Conservation (phyloP, 2,888 invertebrate species). For the Synanthedon formicaeformis region DNA sequence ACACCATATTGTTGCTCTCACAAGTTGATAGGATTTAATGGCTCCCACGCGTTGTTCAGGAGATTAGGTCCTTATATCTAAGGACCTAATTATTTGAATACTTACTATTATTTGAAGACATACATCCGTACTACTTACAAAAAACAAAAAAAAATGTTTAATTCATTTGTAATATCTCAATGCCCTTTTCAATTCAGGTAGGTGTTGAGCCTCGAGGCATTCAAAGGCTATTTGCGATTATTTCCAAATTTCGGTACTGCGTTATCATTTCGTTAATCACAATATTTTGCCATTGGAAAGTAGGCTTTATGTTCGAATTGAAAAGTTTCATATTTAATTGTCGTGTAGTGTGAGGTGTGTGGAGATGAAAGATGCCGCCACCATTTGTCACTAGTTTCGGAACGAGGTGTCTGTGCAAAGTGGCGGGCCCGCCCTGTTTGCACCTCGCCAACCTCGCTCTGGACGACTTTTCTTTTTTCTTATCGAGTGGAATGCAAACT, state of each 20-base stretch:
- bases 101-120: too few relatives aligned
- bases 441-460: slow-evolving; percentile 28
- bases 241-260: slow-evolving; percentile 63
- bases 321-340: slow-evolving; percentile 20
- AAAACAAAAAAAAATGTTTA: background rate
- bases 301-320: slow-evolving; percentile 15
- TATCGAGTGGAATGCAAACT: slow-evolving; percentile 42
- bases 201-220: slow-evolving; percentile 30
- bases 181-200: slow-evolving; percentile 43
- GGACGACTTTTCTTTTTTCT: slow-evolving; percentile 35
- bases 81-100: too few relatives aligned
- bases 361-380: slow-evolving; percentile 64
- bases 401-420: slow-evolving; percentile 57
- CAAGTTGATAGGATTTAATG: too few relatives aligned
- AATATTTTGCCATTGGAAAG: slow-evolving; percentile 10
- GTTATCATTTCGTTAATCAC: slow-evolving; percentile 46
- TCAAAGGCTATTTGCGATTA: slow-evolving; percentile 61
- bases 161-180: slow-evolving; percentile 22
- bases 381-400: slow-evolving; percentile 66
- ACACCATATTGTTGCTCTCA: too few relatives aligned
- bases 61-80: too few relatives aligned
- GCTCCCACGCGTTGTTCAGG: too few relatives aligned
- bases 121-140: too few relatives aligned
- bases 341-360: slow-evolving; percentile 13
- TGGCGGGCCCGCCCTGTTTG: slow-evolving; percentile 57